A percentile compares a stretch with the other conserved stretches of the same genome.
phyloP scores from a whole-genome alignment of 2,113 vertebrate species.

The Chlorodrepanis virens region DNA sequence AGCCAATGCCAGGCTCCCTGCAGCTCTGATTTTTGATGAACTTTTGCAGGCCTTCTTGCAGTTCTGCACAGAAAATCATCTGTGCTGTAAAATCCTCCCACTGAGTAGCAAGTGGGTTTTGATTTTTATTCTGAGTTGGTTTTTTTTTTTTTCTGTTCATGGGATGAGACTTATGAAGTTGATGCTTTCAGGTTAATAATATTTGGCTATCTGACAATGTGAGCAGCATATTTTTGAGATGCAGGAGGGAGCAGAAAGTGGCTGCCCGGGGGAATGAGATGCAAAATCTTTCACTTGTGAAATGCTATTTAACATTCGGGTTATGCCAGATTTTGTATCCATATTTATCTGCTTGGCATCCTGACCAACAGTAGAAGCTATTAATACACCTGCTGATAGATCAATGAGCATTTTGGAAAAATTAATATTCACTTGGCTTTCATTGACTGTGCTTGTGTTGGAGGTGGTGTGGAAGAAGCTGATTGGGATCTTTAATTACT shows the following conservation, averaged over 20 bases:
- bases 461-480: neutral
- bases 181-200: slow-evolving; percentile 52
- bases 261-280: slow-evolving; percentile 21
- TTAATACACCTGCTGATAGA: neutral
- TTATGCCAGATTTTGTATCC: neutral
- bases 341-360: neutral
- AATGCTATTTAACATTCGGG: neutral
- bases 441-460: neutral
- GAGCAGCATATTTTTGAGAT: neutral
- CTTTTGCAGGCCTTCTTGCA: slow-evolving; percentile 37
- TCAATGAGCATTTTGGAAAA: neutral
- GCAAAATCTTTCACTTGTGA: slow-evolving; percentile 1
- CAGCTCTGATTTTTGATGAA: slow-evolving; percentile 6
- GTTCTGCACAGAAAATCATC: slow-evolving; percentile 35
- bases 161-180: slow-evolving; percentile 16
- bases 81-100: slow-evolving; percentile 15
- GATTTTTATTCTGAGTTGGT: neutral
- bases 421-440: neutral
- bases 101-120: neutral
- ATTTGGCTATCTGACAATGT: slow-evolving; percentile 6
- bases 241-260: neutral
- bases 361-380: neutral
- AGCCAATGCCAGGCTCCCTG: neutral
- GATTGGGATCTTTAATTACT: slow-evolving; percentile 7
- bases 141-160: neutral